Evolutionary conservation across 2,888 invertebrate species (phyloP), one percentile per base, ranked within the genome.

Genomic region (Taenaris catops): DNA sequence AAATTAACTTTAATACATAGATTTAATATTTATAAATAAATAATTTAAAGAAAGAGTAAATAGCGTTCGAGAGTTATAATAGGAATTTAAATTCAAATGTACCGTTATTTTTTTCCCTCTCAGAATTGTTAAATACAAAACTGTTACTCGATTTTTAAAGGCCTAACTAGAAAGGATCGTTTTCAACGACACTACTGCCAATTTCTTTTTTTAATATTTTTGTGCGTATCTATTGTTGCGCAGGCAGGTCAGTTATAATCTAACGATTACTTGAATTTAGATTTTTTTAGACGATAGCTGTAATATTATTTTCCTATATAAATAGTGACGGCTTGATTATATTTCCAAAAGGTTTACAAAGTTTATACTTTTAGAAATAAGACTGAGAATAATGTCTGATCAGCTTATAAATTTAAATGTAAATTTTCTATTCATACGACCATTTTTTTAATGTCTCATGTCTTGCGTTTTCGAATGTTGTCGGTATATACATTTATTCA

Each of bases 301-400:
- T n/a, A 16, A 36, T 34, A 48, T 39, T 34, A 28, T 39, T 44
- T 34, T 41, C 32, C 29, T 38, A 28, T 44, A 20, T 34, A 28
- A 25, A 19, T 37, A 33, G 29, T 40, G 8, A 34, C 40, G 46
- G 25, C 41, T 41, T 29, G 28, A 38, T 38, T 34, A 44, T 36
- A 44, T 44, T 39, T 26, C 29, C 35, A 38, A 35, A 44, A 48
- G 41, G 35, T 29, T 41, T 41, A 38, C 35, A 34, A 40, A 41
- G 37, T 53, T 49, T 44, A 45, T 49, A 53, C 41, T 42, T 50
- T 44, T 51, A 50, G 51, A 47, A 47, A 49, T 55, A 58, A 61
- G 61, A 61, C 61, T 61, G 61, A 61, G 36, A 38, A 42, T 46
- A 50, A 44, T 49, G 46, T 52, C 47, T 50, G 44, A 51, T 48